Percentiles rank a stretch among this genome's conserved stretches.
These are phyloP conservation scores for Siniperca scherzeri DNA, from an alignment of 2,797 vertebrate species.

Conservation along the genomic window DNA sequence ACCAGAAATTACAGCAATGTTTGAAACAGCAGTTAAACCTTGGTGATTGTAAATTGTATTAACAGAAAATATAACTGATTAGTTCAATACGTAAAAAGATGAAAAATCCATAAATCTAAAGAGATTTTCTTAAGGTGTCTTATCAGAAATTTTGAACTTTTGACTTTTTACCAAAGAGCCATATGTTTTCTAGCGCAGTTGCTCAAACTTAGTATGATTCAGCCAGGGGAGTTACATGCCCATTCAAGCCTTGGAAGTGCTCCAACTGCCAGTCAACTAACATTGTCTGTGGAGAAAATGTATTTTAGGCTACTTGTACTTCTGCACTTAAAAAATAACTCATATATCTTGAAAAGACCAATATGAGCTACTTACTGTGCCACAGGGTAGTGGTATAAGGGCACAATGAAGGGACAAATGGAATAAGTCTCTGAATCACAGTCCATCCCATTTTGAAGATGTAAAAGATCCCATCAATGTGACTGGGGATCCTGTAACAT, in stretches of 20 bases:
- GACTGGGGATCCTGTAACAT: constrained; percentile 1
- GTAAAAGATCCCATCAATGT: constrained; percentile 1
- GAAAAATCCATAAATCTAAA: constrained; percentile 5
- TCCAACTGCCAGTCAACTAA: constrained; percentile 12
- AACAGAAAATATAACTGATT: neutral
- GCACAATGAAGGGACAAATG: neutral
- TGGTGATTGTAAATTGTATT: neutral
- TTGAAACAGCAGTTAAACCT: neutral
- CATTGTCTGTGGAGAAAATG: constrained; percentile 5
- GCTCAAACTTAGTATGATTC: constrained; percentile 2
- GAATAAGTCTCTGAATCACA: constrained; percentile 9
- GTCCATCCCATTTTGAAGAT: constrained; percentile 2
- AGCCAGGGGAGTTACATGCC: neutral
- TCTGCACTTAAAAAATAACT: neutral
- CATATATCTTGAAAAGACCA: neutral
- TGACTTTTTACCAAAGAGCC: neutral
- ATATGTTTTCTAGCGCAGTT: neutral
- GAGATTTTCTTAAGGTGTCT: neutral
- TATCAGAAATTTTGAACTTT: neutral
- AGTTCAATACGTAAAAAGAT: neutral
- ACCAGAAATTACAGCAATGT: neutral
- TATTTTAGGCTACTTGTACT: neutral
- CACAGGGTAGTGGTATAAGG: neutral
- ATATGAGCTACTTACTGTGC: neutral
- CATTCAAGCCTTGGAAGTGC: constrained; percentile 1